These are phyloP conservation scores for Tuta absoluta DNA, from an alignment of 2,888 invertebrate species.

Conservation along the genomic window DNA sequence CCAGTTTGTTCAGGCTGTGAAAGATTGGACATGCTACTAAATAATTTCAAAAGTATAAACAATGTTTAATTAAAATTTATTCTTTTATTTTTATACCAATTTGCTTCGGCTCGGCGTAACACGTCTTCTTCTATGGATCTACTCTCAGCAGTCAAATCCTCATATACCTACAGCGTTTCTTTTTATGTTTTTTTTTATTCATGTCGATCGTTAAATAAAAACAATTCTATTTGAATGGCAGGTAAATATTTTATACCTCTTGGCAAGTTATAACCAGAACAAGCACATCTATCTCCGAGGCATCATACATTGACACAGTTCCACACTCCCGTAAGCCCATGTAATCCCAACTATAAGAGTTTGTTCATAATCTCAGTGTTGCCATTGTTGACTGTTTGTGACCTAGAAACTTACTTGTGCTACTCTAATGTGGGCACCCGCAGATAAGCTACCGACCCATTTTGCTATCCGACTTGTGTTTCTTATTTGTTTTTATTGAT, in stretches of 20 bases:
- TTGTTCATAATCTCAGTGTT: slow-evolving; percentile 56
- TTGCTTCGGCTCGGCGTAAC: too few relatives aligned
- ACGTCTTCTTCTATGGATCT: too few relatives aligned
- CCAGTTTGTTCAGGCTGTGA: neutral
- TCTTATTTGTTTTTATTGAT: neutral
- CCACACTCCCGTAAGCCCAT: neutral
- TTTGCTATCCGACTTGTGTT: neutral
- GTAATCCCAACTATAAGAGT: slow-evolving; percentile 13
- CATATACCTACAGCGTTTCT: too few relatives aligned
- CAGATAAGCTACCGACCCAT: slow-evolving; percentile 17
- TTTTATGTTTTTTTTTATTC: too few relatives aligned
- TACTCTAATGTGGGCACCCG: slow-evolving; percentile 32
- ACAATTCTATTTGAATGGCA: neutral
- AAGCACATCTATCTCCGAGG: neutral
- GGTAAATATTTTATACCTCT: neutral
- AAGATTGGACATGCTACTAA: neutral
- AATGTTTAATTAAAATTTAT: too few relatives aligned
- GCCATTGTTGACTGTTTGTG: slow-evolving; percentile 58
- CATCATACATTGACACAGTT: slow-evolving; percentile 16
- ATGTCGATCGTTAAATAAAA: too few relatives aligned
- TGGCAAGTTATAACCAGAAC: neutral
- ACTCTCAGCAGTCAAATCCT: too few relatives aligned
- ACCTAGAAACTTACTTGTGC: slow-evolving; percentile 54
- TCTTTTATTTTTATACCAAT: too few relatives aligned
- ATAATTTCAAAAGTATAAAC: neutral